phyloP scores from a whole-genome alignment of 2,797 vertebrate species.

The Masticophis lateralis region DNA sequence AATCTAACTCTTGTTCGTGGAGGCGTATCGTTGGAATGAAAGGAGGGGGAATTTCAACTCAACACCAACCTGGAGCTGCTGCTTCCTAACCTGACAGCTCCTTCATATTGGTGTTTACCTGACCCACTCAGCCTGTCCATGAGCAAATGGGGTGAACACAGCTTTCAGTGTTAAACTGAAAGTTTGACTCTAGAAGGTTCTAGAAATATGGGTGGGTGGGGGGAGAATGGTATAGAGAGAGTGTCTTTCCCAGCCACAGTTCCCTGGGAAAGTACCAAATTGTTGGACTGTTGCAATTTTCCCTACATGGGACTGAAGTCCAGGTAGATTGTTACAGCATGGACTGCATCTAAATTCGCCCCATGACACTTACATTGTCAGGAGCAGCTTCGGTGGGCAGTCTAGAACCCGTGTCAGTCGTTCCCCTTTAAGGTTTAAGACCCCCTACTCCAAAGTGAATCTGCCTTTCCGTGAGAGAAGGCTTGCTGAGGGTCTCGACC shows the following conservation, averaged over 20 bases:
- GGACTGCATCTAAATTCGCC: background rate
- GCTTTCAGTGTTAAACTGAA: background rate
- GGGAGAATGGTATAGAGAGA: background rate
- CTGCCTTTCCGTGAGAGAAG: background rate
- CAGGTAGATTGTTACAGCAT: background rate
- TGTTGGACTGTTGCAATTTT: background rate
- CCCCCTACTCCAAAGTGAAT: background rate
- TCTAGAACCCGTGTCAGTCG: background rate
- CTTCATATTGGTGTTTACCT: background rate
- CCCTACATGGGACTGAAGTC: background rate
- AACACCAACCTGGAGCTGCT: background rate
- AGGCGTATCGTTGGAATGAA: background rate
- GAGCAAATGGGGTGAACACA: background rate
- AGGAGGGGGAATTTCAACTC: background rate
- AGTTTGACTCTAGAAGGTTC: background rate
- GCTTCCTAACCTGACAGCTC: background rate
- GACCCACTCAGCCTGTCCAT: background rate
- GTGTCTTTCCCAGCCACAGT: too few relatives aligned
- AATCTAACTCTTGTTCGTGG: background rate
- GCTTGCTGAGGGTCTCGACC: background rate
- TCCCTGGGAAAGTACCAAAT: background rate
- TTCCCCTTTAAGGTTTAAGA: background rate
- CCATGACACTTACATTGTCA: background rate
- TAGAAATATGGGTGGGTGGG: background rate
- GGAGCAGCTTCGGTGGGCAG: background rate